Percentiles rank a stretch among this genome's conserved stretches.
phyloP scores from a whole-genome alignment of 2,113 vertebrate genomes.

The Ailuropoda melanoleuca region DNA sequence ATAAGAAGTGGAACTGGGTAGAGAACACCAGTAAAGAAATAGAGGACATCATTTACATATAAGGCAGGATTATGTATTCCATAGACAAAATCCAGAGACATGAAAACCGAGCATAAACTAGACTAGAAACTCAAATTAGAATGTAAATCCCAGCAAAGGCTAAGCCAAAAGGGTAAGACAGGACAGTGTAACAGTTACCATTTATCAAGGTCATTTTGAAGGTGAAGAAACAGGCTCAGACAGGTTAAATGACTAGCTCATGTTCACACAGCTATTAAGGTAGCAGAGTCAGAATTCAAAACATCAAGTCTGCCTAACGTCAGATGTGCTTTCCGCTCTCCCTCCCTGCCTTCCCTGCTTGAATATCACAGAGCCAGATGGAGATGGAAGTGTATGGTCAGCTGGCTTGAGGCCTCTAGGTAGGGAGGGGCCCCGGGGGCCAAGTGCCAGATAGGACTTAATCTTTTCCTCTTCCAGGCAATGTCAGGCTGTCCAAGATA shows the following conservation, averaged over 20 bases:
- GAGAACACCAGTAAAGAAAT: not conserved
- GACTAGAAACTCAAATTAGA: not conserved
- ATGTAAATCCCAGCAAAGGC: not conserved
- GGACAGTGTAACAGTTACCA: too few relatives aligned
- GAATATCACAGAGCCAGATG: not conserved
- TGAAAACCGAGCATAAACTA: not conserved
- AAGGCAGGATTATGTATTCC: not conserved
- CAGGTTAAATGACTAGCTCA: not conserved
- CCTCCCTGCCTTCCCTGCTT: not conserved
- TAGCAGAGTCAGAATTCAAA: not conserved
- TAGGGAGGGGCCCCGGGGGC: too few relatives aligned
- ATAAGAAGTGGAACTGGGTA: not conserved
- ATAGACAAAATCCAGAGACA: not conserved
- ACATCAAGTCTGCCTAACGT: not conserved
- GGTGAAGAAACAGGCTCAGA: not conserved
- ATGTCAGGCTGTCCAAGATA: not conserved
- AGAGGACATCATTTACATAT: not conserved
- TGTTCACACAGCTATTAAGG: not conserved
- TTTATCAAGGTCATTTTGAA: not conserved
- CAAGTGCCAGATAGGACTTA: not conserved
- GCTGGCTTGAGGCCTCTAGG: not conserved
- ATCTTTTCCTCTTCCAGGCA: not conserved
- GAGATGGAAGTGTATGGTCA: not conserved
- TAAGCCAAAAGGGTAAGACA: not conserved
- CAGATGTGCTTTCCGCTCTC: not conserved